A percentile compares a stretch with the other conserved stretches of the same genome.
These are phyloP conservation scores for Cryptoblepharus egeriae DNA, from an alignment of 2,797 vertebrate species.

Conservation along the genomic window DNA sequence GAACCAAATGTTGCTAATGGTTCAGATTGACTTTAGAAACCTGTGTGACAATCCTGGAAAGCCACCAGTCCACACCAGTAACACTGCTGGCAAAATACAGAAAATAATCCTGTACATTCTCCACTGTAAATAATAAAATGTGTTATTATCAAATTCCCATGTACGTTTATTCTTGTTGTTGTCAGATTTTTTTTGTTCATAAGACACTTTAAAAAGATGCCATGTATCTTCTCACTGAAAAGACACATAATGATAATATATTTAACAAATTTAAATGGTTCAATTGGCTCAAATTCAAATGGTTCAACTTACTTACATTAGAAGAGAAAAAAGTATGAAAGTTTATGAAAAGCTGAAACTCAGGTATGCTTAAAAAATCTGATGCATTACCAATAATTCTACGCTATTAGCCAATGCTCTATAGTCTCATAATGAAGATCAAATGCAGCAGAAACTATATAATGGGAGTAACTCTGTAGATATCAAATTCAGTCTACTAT, in stretches of 20 bases:
- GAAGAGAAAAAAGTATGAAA: conserved; percentile 64
- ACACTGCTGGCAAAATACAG: not conserved
- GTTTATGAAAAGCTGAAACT: conserved; percentile 62
- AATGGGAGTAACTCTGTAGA: conserved; percentile 71
- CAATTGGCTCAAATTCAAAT: conserved; percentile 48
- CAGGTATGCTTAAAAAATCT: conserved; percentile 70
- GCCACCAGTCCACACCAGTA: conserved; percentile 14
- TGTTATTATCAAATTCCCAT: not conserved
- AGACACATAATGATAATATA: conserved; percentile 53
- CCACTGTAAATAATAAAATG: conserved; percentile 25
- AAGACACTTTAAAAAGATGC: conserved; percentile 45
- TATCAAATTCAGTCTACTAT: conserved; percentile 74
- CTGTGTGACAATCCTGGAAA: fast-evolving
- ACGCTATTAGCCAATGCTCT: conserved; percentile 71
- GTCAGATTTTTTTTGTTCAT: conserved; percentile 56
- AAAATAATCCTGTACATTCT: conserved; percentile 7
- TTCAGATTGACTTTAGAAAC: not conserved
- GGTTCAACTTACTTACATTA: conserved; percentile 57
- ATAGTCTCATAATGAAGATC: conserved; percentile 75
- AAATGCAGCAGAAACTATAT: conserved; percentile 75
- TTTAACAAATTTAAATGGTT: conserved; percentile 60
- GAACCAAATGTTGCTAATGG: too few species aligned
- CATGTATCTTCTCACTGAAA: conserved; percentile 55
- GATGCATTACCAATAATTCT: conserved; percentile 73
- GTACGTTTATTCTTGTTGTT: not conserved